phyloP scores from a whole-genome alignment of 2,888 invertebrate genomes.

The Drosophila vallismaia region DNA sequence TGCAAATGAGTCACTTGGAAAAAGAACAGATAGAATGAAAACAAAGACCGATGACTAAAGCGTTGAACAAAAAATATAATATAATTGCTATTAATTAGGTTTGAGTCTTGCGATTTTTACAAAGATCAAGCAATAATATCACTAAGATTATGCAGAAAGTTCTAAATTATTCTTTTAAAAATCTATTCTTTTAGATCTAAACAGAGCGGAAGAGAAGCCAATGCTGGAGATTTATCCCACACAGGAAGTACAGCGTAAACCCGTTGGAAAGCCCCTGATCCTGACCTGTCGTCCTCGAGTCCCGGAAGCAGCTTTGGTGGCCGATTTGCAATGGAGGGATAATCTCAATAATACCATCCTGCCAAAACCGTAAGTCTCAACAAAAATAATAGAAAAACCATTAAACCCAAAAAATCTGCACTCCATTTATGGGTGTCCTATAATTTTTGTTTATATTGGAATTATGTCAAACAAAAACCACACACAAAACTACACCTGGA shows the following conservation, averaged over 20 bases:
- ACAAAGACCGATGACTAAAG: constrained; percentile 16
- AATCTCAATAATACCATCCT: constrained; percentile 89
- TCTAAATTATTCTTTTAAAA: no score
- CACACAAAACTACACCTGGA: constrained; percentile 7
- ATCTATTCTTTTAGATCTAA: constrained; percentile 64
- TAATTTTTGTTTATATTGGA: background rate
- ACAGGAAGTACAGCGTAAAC: constrained; percentile 88
- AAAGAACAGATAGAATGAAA: constrained; percentile 35
- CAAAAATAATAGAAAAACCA: background rate
- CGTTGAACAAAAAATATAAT: background rate
- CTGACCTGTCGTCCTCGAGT: constrained; percentile 91
- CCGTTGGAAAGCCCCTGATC: constrained; percentile 90
- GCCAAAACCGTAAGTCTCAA: constrained; percentile 86
- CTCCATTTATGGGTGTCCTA: constrained; percentile 19
- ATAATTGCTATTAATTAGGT: constrained; percentile 1
- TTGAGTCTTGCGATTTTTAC: background rate
- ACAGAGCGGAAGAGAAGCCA: constrained; percentile 81
- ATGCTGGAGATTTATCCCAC: constrained; percentile 89
- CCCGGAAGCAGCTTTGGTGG: constrained; percentile 87
- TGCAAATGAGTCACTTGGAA: constrained; percentile 52
- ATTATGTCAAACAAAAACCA: background rate
- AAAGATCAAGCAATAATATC: background rate
- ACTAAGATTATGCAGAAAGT: no score
- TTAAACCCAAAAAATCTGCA: no score
- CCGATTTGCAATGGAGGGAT: constrained; percentile 92